These are phyloP conservation scores for Temnothorax unifasciatus DNA, from an alignment of 2,888 invertebrate species.

Conservation along the genomic window DNA sequence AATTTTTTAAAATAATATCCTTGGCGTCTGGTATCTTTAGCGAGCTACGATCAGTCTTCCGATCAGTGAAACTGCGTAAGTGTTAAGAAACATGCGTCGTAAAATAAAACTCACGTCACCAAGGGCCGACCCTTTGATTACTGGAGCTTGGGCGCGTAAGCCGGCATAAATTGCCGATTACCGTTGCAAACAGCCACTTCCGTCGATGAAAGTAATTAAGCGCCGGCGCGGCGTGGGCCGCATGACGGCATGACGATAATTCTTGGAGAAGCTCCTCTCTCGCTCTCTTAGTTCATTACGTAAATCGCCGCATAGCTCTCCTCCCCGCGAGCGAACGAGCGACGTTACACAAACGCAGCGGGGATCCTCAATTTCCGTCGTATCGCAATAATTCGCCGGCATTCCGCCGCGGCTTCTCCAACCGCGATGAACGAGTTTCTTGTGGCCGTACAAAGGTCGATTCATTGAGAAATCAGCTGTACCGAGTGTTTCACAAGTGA, in stretches of 20 bases:
- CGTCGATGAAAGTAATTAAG: slow-evolving; percentile 75
- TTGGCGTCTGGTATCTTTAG: neutral
- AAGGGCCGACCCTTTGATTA: slow-evolving; percentile 43
- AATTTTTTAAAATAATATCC: neutral
- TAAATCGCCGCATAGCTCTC: slow-evolving; percentile 40
- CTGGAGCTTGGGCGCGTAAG: slow-evolving; percentile 45
- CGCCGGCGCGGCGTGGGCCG: slow-evolving; percentile 58
- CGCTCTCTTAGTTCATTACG: slow-evolving; percentile 49
- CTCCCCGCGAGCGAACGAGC: slow-evolving; percentile 2
- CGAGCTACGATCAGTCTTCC: no score
- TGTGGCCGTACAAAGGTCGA: slow-evolving; percentile 55
- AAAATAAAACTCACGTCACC: slow-evolving; percentile 23
- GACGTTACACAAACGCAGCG: slow-evolving; percentile 30
- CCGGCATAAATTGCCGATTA: slow-evolving; percentile 71
- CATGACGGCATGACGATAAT: slow-evolving; percentile 52
- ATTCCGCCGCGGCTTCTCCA: slow-evolving; percentile 28
- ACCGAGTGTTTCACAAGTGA: slow-evolving; percentile 15
- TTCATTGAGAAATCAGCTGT: slow-evolving; percentile 64
- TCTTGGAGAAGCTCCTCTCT: slow-evolving; percentile 64
- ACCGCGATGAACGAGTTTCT: slow-evolving; percentile 63
- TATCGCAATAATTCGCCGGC: slow-evolving; percentile 49
- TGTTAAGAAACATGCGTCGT: slow-evolving; percentile 9
- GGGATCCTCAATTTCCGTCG: slow-evolving; percentile 43
- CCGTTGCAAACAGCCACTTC: slow-evolving; percentile 72
- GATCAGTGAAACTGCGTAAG: slow-evolving; percentile 9